Evolutionary conservation across 2,888 invertebrate genomes (phyloP), one percentile per base, ranked within the genome.

Genomic region (Agriopis leucophaearia): DNA sequence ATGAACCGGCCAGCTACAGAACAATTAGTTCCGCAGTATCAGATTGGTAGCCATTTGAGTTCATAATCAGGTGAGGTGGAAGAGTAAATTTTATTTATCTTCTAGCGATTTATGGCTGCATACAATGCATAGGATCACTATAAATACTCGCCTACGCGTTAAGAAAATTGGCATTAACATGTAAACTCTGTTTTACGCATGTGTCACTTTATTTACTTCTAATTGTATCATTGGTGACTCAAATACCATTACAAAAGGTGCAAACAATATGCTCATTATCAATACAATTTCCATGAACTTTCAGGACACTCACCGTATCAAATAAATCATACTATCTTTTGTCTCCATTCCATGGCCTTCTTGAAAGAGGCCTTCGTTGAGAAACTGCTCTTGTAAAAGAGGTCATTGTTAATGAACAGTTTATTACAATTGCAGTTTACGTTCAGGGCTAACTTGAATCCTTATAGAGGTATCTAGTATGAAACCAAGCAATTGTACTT

Each of bases 1-100:
- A 86, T 90, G 88, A 85, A 88, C 87, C 85, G 86, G 86, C 80
- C 80, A 72, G 79, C 80, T 82, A 87, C 87, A n/a, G 87, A 85
- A 83, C 78, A 81, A 84, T 88, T 84, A 79, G 85, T 88, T 88
- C 84, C 84, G 86, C 82, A 79, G 78, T 86, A 84, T 82, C 80
- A 45, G 72, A 18, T 73, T 77, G 78, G 82, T 83, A 81, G 85
- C 85, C 84, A 85, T 87, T 72, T 75, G 64, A 65, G 81, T 81
- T 82, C 68, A 76, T 81, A 81, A 80, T 79, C 76, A 81, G 70
- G 74, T 78, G 74, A 76, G 76, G 84, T 85, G 86, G 86, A 87
- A 82, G 85, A 85, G 83, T 81, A 83, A 77, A 77, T 80, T 75
- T 74, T 71, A 65, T 72, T 73, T 64, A 66, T 75, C 72, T 72